A percentile compares a stretch with the other conserved stretches of the same genome.
Conservation (phyloP, 2,797 vertebrate genomes). For the Miichthys miiuy region DNA sequence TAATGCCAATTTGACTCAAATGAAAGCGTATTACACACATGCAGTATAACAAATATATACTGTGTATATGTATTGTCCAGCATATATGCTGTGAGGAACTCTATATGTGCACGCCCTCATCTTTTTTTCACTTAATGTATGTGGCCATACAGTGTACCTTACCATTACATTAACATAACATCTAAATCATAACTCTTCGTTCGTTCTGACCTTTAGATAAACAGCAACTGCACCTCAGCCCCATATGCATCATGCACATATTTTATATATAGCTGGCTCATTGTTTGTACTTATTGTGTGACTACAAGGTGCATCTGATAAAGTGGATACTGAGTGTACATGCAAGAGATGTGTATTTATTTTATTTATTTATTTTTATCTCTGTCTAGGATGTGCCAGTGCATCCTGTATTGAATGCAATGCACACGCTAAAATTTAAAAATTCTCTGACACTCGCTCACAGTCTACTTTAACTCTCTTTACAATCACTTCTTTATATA, state of each 20-base stretch:
- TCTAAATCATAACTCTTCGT: slow-evolving; percentile 37
- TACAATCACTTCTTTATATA: slow-evolving; percentile 1
- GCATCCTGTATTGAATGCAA: not conserved
- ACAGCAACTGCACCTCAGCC: slow-evolving; percentile 21
- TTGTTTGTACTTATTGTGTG: slow-evolving; percentile 31
- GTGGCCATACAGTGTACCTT: not conserved
- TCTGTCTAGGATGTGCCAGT: not conserved
- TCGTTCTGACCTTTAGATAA: slow-evolving; percentile 51
- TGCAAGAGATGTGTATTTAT: slow-evolving; percentile 2
- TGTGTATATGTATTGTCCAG: not conserved
- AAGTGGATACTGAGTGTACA: slow-evolving; percentile 13
- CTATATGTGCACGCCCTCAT: not conserved
- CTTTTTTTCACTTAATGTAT: not conserved
- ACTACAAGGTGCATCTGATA: slow-evolving; percentile 7
- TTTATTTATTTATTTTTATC: not conserved
- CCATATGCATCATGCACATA: not conserved
- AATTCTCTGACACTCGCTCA: not conserved
- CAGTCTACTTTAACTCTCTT: not conserved
- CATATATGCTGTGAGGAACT: not conserved
- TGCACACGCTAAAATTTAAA: not conserved
- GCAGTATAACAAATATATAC: not conserved
- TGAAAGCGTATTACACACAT: not conserved
- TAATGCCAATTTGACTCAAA: not conserved
- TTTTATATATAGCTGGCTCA: slow-evolving; percentile 24
- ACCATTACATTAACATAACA: slow-evolving; percentile 24